phyloP scores from a whole-genome alignment of 2,888 invertebrate genomes.

The Clanis bilineata region DNA sequence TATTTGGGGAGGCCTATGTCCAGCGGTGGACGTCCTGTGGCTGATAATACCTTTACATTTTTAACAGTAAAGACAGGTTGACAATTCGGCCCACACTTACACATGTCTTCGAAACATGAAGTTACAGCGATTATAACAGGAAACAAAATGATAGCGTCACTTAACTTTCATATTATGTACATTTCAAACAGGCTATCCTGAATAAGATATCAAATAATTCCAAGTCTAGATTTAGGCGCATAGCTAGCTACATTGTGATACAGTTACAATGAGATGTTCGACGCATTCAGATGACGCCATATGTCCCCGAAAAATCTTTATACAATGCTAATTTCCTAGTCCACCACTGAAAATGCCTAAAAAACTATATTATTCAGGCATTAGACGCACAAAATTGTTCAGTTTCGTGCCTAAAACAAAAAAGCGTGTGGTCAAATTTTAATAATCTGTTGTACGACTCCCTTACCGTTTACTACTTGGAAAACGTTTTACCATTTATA shows the following conservation, averaged over 20 bases:
- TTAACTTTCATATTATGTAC: background rate
- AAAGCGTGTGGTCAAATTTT: background rate
- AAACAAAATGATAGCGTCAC: background rate
- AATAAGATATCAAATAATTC: background rate
- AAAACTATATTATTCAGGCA: slow-evolving; percentile 13
- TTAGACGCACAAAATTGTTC: background rate
- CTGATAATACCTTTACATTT: too few species aligned
- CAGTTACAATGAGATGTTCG: background rate
- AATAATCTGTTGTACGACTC: background rate
- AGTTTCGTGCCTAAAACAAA: background rate
- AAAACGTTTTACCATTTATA: too few species aligned
- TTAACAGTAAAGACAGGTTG: background rate
- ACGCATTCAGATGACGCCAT: slow-evolving; percentile 7
- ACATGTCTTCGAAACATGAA: background rate
- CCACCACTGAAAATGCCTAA: background rate
- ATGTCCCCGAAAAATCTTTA: slow-evolving; percentile 7
- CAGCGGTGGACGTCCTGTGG: too few species aligned
- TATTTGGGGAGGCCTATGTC: too few species aligned
- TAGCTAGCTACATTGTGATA: background rate
- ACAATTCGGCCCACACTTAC: background rate
- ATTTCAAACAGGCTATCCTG: background rate
- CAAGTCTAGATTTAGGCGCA: slow-evolving; percentile 8
- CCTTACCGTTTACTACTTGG: too few species aligned
- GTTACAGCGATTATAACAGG: background rate
- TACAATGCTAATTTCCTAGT: slow-evolving; percentile 11